A percentile compares a stretch with the other conserved stretches of the same genome.
These are phyloP conservation scores for Tethea ocularis DNA, from an alignment of 2,888 invertebrate genomes.

Conservation along the genomic window DNA sequence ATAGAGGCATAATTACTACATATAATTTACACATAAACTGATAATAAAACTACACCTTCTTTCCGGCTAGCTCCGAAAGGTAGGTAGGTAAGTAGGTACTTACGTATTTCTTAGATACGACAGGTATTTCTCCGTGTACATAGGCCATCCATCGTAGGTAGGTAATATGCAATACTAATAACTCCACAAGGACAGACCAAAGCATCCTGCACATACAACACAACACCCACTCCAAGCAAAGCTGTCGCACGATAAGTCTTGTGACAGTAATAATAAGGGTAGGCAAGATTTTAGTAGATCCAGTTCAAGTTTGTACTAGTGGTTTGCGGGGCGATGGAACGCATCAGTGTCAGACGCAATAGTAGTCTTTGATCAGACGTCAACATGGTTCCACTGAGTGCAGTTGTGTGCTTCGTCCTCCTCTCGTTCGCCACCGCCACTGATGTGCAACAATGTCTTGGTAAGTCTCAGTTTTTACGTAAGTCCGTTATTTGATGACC, in stretches of 20 bases:
- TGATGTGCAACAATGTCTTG: slow-evolving; percentile 64
- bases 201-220: neutral
- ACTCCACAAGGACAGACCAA: no score
- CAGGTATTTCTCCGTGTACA: neutral
- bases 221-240: neutral
- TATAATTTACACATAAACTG: no score
- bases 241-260: neutral
- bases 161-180: neutral
- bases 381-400: slow-evolving; percentile 57
- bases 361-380: no score
- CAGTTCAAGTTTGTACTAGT: neutral
- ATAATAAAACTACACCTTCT: no score
- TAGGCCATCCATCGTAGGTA: neutral
- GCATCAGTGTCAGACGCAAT: slow-evolving; percentile 18
- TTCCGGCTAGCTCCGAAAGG: no score
- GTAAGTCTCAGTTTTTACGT: slow-evolving; percentile 56
- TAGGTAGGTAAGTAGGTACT: neutral
- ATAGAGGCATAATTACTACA: no score
- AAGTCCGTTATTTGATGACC: slow-evolving; percentile 49
- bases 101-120: neutral
- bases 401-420: slow-evolving; percentile 55
- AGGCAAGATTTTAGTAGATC: neutral
- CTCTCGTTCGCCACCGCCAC: slow-evolving; percentile 56
- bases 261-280: neutral
- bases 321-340: neutral